Percentiles rank a stretch among this genome's conserved stretches.
These are phyloP conservation scores for Crotalus viridis DNA, from an alignment of 2,113 vertebrate genomes.

Conservation along the genomic window DNA sequence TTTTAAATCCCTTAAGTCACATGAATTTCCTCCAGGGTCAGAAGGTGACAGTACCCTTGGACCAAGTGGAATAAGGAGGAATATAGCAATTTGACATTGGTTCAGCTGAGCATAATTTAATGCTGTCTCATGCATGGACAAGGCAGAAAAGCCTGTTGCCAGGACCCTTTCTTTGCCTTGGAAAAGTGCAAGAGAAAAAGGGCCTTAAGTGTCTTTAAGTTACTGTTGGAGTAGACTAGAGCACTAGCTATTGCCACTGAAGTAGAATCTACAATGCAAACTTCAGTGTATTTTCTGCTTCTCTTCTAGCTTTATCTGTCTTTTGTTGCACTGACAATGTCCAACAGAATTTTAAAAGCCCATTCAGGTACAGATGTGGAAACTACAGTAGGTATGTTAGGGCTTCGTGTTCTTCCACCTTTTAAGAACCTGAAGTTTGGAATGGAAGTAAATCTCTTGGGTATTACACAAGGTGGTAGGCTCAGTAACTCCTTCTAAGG, in stretches of 20 bases:
- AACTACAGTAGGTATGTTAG: conserved; percentile 30
- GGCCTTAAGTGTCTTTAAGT: background rate
- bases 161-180: background rate
- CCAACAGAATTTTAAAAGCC: background rate
- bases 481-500: background rate
- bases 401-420: conserved; percentile 6
- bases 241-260: background rate
- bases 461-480: conserved; percentile 26
- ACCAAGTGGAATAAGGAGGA: background rate
- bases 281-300: conserved; percentile 41
- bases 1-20: background rate
- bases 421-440: conserved; percentile 19
- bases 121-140: background rate
- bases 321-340: conserved; percentile 8
- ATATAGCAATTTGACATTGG: background rate
- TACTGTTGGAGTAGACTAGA: background rate
- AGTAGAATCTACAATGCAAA: conserved; percentile 27
- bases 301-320: conserved; percentile 29
- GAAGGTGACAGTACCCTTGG: background rate
- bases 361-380: background rate
- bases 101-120: background rate
- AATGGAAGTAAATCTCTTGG: conserved; percentile 29
- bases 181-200: background rate
- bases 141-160: background rate
- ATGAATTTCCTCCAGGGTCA: background rate